A percentile compares a stretch with the other conserved stretches of the same genome.
phyloP scores from a whole-genome alignment of 2,797 vertebrate species.

The Anomalospiza imberbis region DNA sequence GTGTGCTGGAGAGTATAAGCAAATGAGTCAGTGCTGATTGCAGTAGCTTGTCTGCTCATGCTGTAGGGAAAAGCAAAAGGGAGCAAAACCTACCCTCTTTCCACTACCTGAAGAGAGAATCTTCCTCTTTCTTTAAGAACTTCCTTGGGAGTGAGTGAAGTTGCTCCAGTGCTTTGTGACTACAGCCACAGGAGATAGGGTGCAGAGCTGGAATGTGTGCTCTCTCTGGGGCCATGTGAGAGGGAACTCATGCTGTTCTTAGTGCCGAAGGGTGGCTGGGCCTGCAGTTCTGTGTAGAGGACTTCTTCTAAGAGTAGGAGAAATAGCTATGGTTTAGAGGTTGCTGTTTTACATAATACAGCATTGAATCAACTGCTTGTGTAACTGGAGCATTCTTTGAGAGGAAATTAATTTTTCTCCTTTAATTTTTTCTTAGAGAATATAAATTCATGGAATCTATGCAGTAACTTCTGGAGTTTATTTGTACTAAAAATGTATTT shows the following conservation, averaged over 20 bases:
- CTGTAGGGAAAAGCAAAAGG: background rate
- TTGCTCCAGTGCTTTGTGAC: background rate
- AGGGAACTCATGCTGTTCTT: fast-evolving
- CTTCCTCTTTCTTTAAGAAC: background rate
- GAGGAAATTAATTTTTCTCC: background rate
- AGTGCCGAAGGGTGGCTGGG: background rate
- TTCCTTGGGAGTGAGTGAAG: background rate
- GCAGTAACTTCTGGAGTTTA: background rate
- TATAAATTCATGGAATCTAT: background rate
- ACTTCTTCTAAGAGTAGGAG: background rate
- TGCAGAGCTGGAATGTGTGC: background rate
- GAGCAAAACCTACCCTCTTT: background rate
- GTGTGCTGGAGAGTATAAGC: background rate
- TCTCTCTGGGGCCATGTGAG: background rate
- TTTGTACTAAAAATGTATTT: background rate
- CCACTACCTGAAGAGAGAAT: background rate
- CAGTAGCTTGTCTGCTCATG: background rate
- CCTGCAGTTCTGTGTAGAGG: background rate
- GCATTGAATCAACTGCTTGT: background rate
- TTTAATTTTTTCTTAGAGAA: background rate
- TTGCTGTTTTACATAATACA: background rate
- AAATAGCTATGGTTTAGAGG: background rate
- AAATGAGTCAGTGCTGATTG: background rate
- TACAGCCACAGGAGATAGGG: too few species aligned
- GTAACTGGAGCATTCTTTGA: background rate